phyloP scores from a whole-genome alignment of 2,888 invertebrate species.

The Notodonta ziczac region DNA sequence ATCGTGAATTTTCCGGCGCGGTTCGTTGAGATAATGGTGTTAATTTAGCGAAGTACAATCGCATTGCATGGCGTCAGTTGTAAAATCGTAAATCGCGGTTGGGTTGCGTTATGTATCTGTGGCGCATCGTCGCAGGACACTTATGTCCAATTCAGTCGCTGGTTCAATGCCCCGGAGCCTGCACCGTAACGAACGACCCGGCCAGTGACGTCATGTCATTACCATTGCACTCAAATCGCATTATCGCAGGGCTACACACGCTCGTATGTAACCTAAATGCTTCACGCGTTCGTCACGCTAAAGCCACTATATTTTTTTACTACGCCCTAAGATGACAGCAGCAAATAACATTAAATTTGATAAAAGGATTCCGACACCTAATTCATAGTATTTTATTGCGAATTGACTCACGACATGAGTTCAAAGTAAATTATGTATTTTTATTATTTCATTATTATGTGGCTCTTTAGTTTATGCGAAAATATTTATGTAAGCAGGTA shows the following conservation, averaged over 20 bases:
- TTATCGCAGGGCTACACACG: constrained; percentile 38
- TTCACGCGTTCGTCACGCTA: constrained; percentile 13
- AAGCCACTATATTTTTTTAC: constrained; percentile 10
- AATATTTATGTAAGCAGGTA: not conserved
- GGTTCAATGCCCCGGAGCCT: constrained; percentile 73
- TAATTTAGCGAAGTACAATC: constrained; percentile 50
- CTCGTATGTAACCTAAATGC: constrained; percentile 34
- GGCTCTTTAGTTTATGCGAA: not conserved
- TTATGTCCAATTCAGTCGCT: constrained; percentile 76
- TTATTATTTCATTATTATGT: not conserved
- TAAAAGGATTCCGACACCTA: constrained; percentile 14
- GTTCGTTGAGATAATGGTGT: constrained; percentile 37
- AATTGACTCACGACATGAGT: constrained; percentile 12
- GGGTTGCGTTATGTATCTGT: constrained; percentile 62
- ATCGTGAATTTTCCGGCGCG: constrained; percentile 18
- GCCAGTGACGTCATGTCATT: constrained; percentile 73
- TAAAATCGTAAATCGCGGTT: constrained; percentile 65
- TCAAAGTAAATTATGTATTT: not conserved
- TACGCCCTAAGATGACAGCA: constrained; percentile 15
- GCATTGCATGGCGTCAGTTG: constrained; percentile 51
- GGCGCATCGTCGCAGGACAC: constrained; percentile 68
- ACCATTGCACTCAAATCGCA: constrained; percentile 71
- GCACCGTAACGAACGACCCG: constrained; percentile 65
- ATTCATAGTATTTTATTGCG: constrained; percentile 21
- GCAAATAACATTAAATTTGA: constrained; percentile 20